These are phyloP conservation scores for Melanocharis versteri DNA, from an alignment of 2,113 vertebrate species.

Conservation along the genomic window DNA sequence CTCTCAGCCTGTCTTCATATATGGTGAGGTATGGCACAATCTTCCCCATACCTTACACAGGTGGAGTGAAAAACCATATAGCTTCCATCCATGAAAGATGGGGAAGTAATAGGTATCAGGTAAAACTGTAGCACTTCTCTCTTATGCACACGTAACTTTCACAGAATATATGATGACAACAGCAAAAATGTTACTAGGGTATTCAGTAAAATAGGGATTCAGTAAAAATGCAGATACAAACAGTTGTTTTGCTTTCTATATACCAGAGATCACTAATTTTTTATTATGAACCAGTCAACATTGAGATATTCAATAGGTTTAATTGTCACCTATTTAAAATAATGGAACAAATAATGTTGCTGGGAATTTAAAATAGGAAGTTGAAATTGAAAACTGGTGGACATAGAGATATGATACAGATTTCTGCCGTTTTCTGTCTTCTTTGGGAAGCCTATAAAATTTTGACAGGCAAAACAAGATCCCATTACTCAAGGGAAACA, in stretches of 20 bases:
- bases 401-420: neutral
- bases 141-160: neutral
- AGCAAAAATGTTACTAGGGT: neutral
- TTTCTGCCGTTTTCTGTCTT: slow-evolving; percentile 17
- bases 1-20: neutral
- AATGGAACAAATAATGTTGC: neutral
- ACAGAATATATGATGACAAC: neutral
- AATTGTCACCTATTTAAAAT: neutral
- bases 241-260: neutral
- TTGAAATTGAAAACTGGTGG: neutral
- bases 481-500: neutral
- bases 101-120: neutral
- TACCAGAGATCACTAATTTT: neutral
- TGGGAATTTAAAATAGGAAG: neutral
- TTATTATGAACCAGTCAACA: neutral
- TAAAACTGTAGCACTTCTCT: neutral
- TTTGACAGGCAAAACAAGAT: slow-evolving; percentile 24
- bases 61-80: neutral
- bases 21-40: neutral
- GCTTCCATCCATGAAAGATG: neutral
- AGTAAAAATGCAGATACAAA: neutral
- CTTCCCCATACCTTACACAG: neutral
- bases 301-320: neutral
- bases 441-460: neutral
- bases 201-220: neutral